Percentiles rank a stretch among this genome's conserved stretches.
Conservation (phyloP, 2,113 vertebrate genomes). For the Crypturellus undulatus region DNA sequence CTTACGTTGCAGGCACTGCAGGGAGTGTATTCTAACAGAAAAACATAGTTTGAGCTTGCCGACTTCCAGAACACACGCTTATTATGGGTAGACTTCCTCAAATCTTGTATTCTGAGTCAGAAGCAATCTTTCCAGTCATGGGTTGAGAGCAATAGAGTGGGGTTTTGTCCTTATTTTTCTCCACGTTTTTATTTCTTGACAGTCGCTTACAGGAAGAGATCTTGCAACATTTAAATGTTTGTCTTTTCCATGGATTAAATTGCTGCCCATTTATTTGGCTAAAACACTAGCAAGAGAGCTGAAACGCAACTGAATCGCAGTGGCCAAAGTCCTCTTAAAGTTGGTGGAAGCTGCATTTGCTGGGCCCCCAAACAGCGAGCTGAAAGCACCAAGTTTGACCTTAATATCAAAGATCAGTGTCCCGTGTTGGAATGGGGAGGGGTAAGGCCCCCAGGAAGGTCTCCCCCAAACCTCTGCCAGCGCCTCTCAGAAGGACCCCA, state of each 20-base stretch:
- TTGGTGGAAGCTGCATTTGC: neutral
- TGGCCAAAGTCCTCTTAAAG: neutral
- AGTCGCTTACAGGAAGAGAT: neutral
- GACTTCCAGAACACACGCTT: neutral
- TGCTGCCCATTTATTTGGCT: neutral
- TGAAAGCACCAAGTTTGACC: neutral
- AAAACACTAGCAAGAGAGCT: neutral
- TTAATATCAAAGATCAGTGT: neutral
- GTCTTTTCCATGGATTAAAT: neutral
- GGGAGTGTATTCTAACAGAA: neutral
- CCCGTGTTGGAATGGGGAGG: neutral
- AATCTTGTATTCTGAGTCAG: neutral
- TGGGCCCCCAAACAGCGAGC: neutral
- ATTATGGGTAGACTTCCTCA: neutral
- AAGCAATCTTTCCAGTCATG: neutral
- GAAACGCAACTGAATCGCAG: neutral
- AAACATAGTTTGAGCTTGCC: neutral
- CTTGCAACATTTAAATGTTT: neutral
- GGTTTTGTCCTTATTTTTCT: neutral
- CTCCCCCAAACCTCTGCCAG: slow-evolving; percentile 57
- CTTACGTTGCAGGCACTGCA: neutral
- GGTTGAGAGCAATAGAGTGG: neutral
- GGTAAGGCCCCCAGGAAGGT: neutral
- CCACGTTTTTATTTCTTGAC: neutral
- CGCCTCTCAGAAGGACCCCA: slow-evolving; percentile 47